These are phyloP conservation scores for Drosophila tristis DNA, from an alignment of 1,140 invertebrate genomes.

Conservation along the genomic window DNA sequence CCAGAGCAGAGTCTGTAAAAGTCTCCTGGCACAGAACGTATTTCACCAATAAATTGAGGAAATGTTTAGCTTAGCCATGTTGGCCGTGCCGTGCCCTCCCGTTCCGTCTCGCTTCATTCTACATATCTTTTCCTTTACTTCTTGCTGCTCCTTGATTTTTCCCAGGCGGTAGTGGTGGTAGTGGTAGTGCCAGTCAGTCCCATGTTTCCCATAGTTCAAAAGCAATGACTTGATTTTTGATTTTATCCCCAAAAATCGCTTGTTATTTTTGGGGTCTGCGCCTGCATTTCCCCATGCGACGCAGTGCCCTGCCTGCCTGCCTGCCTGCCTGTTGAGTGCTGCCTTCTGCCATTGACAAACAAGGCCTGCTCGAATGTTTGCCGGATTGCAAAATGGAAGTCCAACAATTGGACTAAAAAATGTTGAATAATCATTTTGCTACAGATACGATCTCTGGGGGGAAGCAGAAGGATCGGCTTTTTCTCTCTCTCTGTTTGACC, in stretches of 20 bases:
- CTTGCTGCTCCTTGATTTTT: neutral
- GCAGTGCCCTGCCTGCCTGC: conserved; percentile 26
- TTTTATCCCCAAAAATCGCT: conserved; percentile 50
- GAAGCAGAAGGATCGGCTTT: neutral
- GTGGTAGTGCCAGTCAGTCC: conserved; percentile 5
- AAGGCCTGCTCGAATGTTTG: neutral
- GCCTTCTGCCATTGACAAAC: conserved; percentile 22
- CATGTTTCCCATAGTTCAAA: conserved; percentile 54
- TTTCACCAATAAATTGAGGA: conserved; percentile 79
- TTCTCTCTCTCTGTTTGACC: no score
- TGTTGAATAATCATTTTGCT: conserved; percentile 47
- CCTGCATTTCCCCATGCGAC: conserved; percentile 15
- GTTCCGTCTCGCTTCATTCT: neutral
- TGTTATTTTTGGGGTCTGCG: conserved; percentile 30
- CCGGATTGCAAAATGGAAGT: conserved; percentile 5
- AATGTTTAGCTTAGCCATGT: conserved; percentile 52
- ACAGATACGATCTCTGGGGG: neutral
- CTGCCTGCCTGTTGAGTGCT: conserved; percentile 37
- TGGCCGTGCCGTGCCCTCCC: neutral
- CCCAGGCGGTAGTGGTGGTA: neutral
- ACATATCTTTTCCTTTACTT: neutral
- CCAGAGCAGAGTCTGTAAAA: conserved; percentile 43
- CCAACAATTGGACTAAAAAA: conserved; percentile 20
- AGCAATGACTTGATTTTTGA: conserved; percentile 66
- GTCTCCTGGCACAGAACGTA: conserved; percentile 69